Evolutionary conservation across 2,888 invertebrate species (phyloP).

Genomic region (Tinea semifulvella): DNA sequence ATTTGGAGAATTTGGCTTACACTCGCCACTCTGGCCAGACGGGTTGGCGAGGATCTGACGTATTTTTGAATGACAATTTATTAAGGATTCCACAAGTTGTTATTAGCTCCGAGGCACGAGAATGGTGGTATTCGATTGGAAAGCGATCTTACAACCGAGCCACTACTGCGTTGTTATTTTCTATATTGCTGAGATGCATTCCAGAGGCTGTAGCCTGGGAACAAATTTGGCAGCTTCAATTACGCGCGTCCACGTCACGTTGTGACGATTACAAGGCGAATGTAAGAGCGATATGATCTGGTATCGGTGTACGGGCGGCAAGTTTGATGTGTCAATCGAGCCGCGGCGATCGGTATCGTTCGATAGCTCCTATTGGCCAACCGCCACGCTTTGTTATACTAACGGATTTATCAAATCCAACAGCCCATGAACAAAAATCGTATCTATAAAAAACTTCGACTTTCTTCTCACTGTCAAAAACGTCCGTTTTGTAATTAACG

Average conservation of each 20-base stretch:
- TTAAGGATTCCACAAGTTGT: no score
- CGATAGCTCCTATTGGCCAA: conserved; percentile 59
- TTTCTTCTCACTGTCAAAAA: conserved; percentile 28
- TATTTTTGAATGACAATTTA: no score
- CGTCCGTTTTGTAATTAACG: conserved; percentile 10
- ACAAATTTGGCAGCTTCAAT: conserved; percentile 38
- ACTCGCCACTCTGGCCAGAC: no score
- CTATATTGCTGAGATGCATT: not conserved
- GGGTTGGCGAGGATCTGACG: no score
- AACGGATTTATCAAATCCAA: conserved; percentile 53
- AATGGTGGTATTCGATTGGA: no score
- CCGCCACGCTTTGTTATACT: conserved; percentile 58
- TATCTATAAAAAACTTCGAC: conserved; percentile 30
- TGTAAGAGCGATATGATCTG: conserved; percentile 12
- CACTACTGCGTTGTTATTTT: no score
- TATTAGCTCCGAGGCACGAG: no score
- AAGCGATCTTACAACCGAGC: no score
- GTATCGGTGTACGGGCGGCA: conserved; percentile 31
- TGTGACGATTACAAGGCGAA: conserved; percentile 50
- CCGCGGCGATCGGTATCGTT: conserved; percentile 47
- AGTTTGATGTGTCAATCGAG: conserved; percentile 62
- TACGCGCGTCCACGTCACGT: conserved; percentile 39
- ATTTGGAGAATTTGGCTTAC: no score
- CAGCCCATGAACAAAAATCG: conserved; percentile 35
- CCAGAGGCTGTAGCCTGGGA: conserved; percentile 2